Evolutionary conservation across 2,888 invertebrate genomes (phyloP).

Genomic region (Stenoptilia bipunctidactyla): DNA sequence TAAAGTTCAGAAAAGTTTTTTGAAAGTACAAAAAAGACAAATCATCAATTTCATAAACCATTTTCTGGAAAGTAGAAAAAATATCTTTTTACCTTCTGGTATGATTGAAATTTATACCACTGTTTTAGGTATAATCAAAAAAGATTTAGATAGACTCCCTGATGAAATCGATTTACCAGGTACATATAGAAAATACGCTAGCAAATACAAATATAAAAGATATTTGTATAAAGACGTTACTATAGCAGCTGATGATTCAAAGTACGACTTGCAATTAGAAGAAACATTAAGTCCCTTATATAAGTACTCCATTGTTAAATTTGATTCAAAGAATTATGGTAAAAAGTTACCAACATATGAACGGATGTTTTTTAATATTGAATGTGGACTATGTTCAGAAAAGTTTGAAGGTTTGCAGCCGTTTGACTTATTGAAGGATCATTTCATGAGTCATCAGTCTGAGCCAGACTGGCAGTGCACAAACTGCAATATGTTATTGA

Average conservation of each 20-base stretch:
- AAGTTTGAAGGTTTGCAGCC: constrained; percentile 17
- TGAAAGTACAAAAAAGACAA: not conserved
- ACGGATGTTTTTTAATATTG: constrained; percentile 19
- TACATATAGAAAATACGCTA: constrained; percentile 19
- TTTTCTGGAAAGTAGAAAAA: not conserved
- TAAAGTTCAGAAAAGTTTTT: not conserved
- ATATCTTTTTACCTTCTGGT: not conserved
- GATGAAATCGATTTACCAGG: constrained; percentile 12
- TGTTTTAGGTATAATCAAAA: constrained; percentile 16
- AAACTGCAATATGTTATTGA: constrained; percentile 23
- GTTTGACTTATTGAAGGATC: constrained; percentile 17
- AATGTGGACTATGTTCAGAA: constrained; percentile 27
- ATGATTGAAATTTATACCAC: not conserved
- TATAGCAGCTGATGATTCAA: not conserved
- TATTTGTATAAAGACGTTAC: constrained; percentile 27
- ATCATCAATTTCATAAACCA: not conserved
- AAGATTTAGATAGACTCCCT: constrained; percentile 16
- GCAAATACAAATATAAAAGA: constrained; percentile 30
- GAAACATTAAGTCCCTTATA: constrained; percentile 28
- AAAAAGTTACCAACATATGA: constrained; percentile 13
- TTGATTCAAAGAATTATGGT: not conserved
- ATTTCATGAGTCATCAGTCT: constrained; percentile 27
- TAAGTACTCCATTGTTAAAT: constrained; percentile 16
- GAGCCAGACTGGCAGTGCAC: constrained; percentile 35
- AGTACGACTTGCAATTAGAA: constrained; percentile 35